phyloP scores from a whole-genome alignment of 1,140 invertebrate genomes.

The Neodiprion lecontei region DNA sequence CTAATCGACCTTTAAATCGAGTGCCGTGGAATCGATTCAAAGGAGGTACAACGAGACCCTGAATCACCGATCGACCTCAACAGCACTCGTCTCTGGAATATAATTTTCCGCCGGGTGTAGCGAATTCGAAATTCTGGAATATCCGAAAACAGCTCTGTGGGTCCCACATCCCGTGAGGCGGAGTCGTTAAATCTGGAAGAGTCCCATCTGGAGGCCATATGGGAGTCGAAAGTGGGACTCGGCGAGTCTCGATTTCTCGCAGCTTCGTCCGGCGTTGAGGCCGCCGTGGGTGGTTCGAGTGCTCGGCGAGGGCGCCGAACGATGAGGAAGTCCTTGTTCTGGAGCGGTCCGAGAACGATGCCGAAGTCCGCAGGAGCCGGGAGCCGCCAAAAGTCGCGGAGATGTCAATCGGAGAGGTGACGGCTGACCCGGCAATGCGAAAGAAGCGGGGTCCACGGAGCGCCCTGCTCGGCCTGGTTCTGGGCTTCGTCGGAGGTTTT shows the following conservation, averaged over 20 bases:
- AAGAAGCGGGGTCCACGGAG: slow-evolving; percentile 57
- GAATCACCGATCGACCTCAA: too few species aligned
- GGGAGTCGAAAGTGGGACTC: background rate
- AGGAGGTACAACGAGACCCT: too few species aligned
- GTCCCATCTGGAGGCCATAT: background rate
- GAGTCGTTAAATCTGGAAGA: background rate
- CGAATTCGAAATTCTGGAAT: too few species aligned
- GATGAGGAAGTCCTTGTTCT: background rate
- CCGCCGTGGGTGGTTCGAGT: background rate
- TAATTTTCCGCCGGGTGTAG: too few species aligned
- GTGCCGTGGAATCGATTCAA: too few species aligned
- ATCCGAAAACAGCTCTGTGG: too few species aligned
- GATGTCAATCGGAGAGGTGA: slow-evolving; percentile 42
- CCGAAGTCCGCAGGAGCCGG: background rate
- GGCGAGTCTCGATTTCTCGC: background rate
- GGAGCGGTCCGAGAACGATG: background rate
- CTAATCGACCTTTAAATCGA: too few species aligned
- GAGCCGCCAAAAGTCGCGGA: background rate
- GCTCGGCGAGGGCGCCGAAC: background rate
- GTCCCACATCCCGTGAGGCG: too few species aligned
- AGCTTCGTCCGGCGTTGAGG: background rate
- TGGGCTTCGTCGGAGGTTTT: slow-evolving; percentile 55
- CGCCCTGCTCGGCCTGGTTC: slow-evolving; percentile 55
- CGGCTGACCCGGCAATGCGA: slow-evolving; percentile 53
- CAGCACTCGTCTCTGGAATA: too few species aligned